Evolutionary conservation across 2,888 invertebrate genomes (phyloP).

Genomic region (Ophion ellenae): DNA sequence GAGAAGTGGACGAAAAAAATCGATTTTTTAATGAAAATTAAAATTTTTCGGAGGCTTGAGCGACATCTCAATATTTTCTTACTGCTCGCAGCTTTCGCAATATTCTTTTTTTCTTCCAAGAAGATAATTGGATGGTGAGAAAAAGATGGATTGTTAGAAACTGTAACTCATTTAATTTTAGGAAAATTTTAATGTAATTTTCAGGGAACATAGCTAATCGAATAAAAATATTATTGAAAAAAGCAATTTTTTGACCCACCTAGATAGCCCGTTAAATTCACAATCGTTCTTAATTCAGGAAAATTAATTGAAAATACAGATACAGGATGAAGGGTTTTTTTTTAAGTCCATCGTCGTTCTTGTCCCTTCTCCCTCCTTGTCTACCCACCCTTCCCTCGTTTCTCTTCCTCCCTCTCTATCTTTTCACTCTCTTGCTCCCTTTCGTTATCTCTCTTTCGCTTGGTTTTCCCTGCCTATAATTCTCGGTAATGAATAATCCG

Average conservation of each 20-base stretch:
- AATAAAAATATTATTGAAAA: too few species aligned
- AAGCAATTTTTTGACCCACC: neutral
- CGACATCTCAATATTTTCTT: too few species aligned
- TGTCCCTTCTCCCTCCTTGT: constrained; percentile 40
- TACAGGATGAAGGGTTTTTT: constrained; percentile 70
- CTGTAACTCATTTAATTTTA: too few species aligned
- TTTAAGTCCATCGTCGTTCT: constrained; percentile 68
- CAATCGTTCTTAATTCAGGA: constrained; percentile 78
- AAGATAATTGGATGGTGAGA: too few species aligned
- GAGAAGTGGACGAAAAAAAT: too few species aligned
- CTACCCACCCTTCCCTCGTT: constrained; percentile 41
- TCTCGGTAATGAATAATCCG: constrained; percentile 83
- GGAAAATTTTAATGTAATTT: too few species aligned
- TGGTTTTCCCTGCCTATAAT: constrained; percentile 73
- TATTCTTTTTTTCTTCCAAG: too few species aligned
- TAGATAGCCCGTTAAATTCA: neutral
- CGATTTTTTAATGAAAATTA: too few species aligned
- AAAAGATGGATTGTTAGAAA: too few species aligned
- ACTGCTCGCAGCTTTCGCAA: too few species aligned
- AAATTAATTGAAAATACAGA: constrained; percentile 82
- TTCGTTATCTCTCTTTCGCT: constrained; percentile 41
- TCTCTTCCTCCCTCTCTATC: constrained; percentile 38
- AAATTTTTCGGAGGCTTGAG: too few species aligned
- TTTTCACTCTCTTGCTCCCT: constrained; percentile 42
- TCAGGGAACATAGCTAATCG: too few species aligned